These are phyloP conservation scores for Arizona elegans DNA, from an alignment of 2,113 vertebrate species.

Conservation along the genomic window DNA sequence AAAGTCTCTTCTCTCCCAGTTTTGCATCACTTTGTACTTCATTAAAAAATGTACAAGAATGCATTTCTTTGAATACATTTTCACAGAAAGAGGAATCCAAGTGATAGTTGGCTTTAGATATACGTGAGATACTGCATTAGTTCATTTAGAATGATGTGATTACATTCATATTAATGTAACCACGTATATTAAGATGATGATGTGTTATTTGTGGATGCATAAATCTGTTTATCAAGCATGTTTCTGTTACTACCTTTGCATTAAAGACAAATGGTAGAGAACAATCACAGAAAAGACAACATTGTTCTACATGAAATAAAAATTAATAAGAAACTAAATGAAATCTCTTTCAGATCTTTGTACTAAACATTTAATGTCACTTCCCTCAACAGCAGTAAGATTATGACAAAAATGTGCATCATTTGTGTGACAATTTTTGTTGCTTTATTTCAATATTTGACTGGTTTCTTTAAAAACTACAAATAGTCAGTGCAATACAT, in stretches of 20 bases:
- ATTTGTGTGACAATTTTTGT: not conserved
- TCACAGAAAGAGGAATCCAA: not conserved
- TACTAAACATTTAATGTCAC: not conserved
- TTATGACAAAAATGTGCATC: not conserved
- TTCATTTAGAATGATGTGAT: not conserved
- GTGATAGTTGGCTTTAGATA: not conserved
- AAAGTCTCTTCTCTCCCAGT: not conserved
- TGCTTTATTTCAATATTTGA: not conserved
- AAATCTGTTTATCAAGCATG: not conserved
- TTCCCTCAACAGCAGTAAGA: not conserved
- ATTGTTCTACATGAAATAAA: not conserved
- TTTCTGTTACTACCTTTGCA: not conserved
- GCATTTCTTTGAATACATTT: not conserved
- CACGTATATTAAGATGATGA: not conserved
- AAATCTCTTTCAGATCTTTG: not conserved
- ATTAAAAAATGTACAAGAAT: not conserved
- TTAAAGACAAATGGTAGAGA: not conserved
- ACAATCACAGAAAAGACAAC: not conserved
- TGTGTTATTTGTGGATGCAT: not conserved
- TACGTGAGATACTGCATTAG: not conserved
- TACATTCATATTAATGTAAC: not conserved
- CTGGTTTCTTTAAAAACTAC: not conserved
- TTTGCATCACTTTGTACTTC: not conserved
- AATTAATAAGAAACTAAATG: not conserved
- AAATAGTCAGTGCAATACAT: not conserved